Conservation (phyloP, 2,888 invertebrate genomes). For the Allacma fusca region DNA sequence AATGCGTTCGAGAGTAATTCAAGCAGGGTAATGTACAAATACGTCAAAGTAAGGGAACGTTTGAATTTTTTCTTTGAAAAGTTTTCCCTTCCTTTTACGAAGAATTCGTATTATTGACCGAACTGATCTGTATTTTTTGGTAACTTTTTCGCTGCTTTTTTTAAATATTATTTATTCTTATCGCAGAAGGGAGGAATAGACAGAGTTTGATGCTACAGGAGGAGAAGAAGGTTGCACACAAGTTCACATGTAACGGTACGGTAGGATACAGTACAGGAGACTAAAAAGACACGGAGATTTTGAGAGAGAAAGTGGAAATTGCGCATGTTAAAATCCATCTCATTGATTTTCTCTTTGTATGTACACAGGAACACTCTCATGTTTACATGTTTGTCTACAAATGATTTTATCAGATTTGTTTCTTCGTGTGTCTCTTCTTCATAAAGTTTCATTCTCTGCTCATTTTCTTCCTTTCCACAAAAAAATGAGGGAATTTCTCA, state of each 20-base stretch:
- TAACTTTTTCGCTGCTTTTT: too few species aligned
- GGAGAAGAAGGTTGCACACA: constrained; percentile 7
- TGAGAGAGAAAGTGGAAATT: constrained; percentile 22
- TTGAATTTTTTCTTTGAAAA: neutral
- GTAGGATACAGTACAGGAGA: neutral
- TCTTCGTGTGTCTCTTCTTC: constrained; percentile 17
- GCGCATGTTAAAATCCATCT: constrained; percentile 33
- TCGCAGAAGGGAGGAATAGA: neutral
- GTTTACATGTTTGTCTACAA: constrained; percentile 28
- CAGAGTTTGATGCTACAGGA: neutral
- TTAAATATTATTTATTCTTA: too few species aligned
- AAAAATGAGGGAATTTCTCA: neutral
- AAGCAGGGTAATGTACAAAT: neutral
- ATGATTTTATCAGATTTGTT: constrained; percentile 26
- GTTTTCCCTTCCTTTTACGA: too few species aligned
- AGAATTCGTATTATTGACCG: too few species aligned
- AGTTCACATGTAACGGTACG: neutral
- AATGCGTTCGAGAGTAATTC: neutral
- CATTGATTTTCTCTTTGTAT: constrained; percentile 30
- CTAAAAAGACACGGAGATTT: constrained; percentile 18
- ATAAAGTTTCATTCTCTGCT: neutral
- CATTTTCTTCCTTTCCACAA: neutral
- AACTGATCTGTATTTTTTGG: too few species aligned
- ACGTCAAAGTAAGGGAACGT: neutral
- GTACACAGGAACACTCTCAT: constrained; percentile 20